Evolutionary conservation across 2,113 vertebrate species (phyloP).

Genomic region (Cyprinodon variegatus): DNA sequence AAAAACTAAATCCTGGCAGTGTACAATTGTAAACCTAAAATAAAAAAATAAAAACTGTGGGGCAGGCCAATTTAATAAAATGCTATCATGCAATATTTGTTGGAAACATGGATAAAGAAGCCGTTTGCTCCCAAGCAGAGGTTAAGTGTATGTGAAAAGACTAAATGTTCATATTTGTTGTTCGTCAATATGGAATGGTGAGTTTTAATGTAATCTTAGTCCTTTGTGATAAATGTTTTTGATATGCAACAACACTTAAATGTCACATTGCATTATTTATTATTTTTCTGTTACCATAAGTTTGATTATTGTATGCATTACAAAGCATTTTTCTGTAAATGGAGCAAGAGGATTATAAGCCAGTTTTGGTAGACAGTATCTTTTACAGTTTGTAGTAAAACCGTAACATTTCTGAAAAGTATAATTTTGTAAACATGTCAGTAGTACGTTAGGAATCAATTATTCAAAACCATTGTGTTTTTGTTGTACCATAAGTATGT

Average conservation of each 20-base stretch:
- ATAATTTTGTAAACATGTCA: slow-evolving; percentile 15
- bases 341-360: background rate
- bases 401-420: slow-evolving; percentile 26
- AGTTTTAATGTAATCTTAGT: slow-evolving; percentile 49
- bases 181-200: slow-evolving; percentile 48
- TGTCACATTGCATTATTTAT: slow-evolving; percentile 32
- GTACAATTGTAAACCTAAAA: slow-evolving; percentile 82
- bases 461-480: slow-evolving; percentile 27
- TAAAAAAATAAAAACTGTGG: slow-evolving; percentile 77
- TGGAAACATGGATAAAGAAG: slow-evolving; percentile 31
- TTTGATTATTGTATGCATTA: background rate
- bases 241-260: slow-evolving; percentile 34
- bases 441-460: slow-evolving; percentile 18
- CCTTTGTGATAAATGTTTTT: slow-evolving; percentile 59
- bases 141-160: slow-evolving; percentile 57
- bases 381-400: slow-evolving; percentile 37
- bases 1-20: slow-evolving; percentile 83
- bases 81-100: slow-evolving; percentile 42
- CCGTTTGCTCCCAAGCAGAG: slow-evolving; percentile 38
- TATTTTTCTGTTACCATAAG: background rate
- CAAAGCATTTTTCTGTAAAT: slow-evolving; percentile 5
- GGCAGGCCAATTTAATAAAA: slow-evolving; percentile 41
- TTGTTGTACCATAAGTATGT: slow-evolving; percentile 68
- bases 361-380: slow-evolving; percentile 19
- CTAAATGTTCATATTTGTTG: slow-evolving; percentile 47